Base-by-base conservation (phyloP, 2,888 invertebrate genomes). In the Alviniconcha strummeri region DNA sequence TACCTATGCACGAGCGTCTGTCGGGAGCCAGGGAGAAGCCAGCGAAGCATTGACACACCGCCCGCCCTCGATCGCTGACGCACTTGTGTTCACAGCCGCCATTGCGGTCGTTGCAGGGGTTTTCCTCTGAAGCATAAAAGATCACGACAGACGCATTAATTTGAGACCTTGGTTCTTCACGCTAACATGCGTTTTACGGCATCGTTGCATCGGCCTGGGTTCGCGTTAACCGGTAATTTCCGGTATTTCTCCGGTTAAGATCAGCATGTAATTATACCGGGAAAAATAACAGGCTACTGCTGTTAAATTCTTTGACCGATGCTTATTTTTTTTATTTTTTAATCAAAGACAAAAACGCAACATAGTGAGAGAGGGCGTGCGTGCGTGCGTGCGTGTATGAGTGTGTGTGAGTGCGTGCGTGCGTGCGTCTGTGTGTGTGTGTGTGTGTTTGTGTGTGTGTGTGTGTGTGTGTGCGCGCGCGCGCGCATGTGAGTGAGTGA, bases 1-100 rank as follows among this genome's bases (percentile, higher is more conserved):
- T 36, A 91, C 93, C 93, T 85, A 92, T 92, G 88, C 94, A 94
- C 5, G 92, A 90, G 69, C 90, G 88, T 5, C 91, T 91, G 88
- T 94, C 94, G 1, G 90, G 87, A 75, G 92, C 92, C 19, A 94
- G 90, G 71, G 91, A 90, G 88, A 92, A 94, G 11, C 94, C 94
- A 17, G 88, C 84, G 57, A 87, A 89, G 87, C 94, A 94, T 81
- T 89, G 86, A 85, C 94, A 94, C 52, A 90, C 86, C 0, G 91
- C 88, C 54, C 89, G 85, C 11, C 92, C 91, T 0, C 86, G 85
- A 19, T 91, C 90, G 79, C 88, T 90, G 15, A 86, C 85, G 85
- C 92, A 92, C 54, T 88, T 87, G 72, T 92, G 91, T 78, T 88
- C 86, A 88, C 92, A 92, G 52, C 91, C 92, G 9, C 91, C 92